phyloP scores from a whole-genome alignment of 1,140 invertebrate genomes.

The Diuraphis noxia region DNA sequence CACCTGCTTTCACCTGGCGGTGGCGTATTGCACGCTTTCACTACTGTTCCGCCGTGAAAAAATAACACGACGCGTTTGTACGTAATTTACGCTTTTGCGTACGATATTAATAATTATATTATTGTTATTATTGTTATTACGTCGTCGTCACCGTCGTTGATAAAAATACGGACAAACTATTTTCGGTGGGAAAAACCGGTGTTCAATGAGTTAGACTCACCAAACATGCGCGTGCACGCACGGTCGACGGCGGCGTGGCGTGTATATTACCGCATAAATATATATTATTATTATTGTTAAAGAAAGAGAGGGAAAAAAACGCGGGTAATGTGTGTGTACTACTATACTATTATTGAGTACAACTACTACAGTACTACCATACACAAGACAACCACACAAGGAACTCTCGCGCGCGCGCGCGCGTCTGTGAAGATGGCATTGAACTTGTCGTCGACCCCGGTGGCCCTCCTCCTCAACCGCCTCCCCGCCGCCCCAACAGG shows the following conservation, averaged over 20 bases:
- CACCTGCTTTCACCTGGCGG: conserved; percentile 24
- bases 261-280: conserved; percentile 28
- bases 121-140: not conserved
- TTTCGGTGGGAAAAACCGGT: conserved; percentile 40
- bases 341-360: conserved; percentile 3
- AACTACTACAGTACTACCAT: conserved; percentile 18
- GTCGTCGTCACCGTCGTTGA: not conserved
- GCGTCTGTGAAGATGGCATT: conserved; percentile 52
- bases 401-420: conserved; percentile 34
- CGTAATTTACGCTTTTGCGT: not conserved
- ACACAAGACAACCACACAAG: conserved; percentile 1
- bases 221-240: not conserved
- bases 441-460: conserved; percentile 54
- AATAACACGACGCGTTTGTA: not conserved
- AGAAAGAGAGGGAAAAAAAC: conserved; percentile 41
- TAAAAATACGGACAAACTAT: not conserved
- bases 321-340: not conserved
- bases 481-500: not conserved
- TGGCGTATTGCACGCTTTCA: not conserved
- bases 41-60: not conserved
- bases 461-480: not conserved
- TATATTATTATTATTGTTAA: conserved; percentile 21
- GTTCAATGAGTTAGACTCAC: not conserved
- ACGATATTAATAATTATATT: not conserved
- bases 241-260: not conserved